A percentile compares a stretch with the other conserved stretches of the same genome.
These are phyloP conservation scores for Drosophila aff. DNA, from an alignment of 1,140 invertebrate species.

Conservation along the genomic window DNA sequence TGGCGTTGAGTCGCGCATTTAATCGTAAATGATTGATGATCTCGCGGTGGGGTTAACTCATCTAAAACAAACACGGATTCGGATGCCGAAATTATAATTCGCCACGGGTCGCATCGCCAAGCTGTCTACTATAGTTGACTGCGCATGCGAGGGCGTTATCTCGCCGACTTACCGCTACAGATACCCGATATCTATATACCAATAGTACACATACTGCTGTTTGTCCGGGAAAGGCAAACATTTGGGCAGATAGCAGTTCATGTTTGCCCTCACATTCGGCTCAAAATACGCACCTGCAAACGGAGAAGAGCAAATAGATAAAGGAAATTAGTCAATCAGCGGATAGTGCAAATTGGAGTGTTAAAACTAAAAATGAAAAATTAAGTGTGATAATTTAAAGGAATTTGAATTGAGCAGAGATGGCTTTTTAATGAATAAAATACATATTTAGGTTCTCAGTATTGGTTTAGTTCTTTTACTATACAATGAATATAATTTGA, in stretches of 20 bases:
- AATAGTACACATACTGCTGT: conserved; percentile 12
- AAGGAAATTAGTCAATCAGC: conserved; percentile 50
- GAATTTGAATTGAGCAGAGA: not conserved
- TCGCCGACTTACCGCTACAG: conserved; percentile 35
- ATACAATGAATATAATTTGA: no score
- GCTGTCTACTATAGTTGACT: conserved; percentile 48
- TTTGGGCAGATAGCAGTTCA: conserved; percentile 37
- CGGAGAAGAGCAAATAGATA: conserved; percentile 46
- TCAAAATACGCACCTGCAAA: conserved; percentile 71
- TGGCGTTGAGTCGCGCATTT: conserved; percentile 68
- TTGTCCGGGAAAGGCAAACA: conserved; percentile 15
- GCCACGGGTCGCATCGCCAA: conserved; percentile 49
- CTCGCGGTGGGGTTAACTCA: conserved; percentile 54
- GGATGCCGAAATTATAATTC: conserved; percentile 52
- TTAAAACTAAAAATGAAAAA: not conserved
- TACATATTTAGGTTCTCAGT: not conserved
- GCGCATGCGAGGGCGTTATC: conserved; percentile 34
- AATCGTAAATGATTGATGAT: conserved; percentile 78
- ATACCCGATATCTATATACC: conserved; percentile 32
- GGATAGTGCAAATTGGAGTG: conserved; percentile 23
- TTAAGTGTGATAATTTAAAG: not conserved
- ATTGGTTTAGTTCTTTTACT: not conserved
- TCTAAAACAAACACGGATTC: conserved; percentile 29
- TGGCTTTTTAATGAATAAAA: not conserved
- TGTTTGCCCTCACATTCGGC: conserved; percentile 25